phyloP scores from a whole-genome alignment of 2,888 invertebrate genomes.

The Tetranychus piercei region DNA sequence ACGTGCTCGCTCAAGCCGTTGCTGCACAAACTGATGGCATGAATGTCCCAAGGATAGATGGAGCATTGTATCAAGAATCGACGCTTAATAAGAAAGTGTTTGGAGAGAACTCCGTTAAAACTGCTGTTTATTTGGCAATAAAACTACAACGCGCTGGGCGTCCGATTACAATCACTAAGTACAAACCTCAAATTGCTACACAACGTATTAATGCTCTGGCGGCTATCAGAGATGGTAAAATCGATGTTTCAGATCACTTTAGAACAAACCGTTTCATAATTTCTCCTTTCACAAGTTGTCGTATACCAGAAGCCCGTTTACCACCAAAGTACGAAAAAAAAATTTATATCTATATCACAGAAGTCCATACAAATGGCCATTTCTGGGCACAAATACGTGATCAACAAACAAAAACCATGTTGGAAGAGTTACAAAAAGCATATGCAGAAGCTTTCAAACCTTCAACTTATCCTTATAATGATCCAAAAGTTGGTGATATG shows the following conservation, averaged over 20 bases:
- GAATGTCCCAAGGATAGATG: not conserved
- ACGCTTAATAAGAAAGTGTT: not conserved
- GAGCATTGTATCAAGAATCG: not conserved
- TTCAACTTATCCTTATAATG: not conserved
- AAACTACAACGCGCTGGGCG: conserved; percentile 40
- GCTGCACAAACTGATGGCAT: not conserved
- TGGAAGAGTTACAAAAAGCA: not conserved
- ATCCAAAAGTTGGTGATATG: conserved; percentile 6
- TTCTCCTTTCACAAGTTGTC: not conserved
- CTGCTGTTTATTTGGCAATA: conserved; percentile 52
- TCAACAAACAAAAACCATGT: not conserved
- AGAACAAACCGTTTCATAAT: not conserved
- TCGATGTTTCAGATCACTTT: not conserved
- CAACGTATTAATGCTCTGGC: not conserved
- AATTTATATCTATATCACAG: not conserved
- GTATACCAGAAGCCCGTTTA: not conserved
- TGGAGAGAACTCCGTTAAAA: conserved; percentile 14
- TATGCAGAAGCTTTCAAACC: not conserved
- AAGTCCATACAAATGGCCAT: not conserved
- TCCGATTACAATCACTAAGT: conserved; percentile 31
- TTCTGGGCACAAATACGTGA: conserved; percentile 7
- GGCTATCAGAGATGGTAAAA: conserved; percentile 2
- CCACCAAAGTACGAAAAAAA: not conserved
- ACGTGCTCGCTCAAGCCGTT: not conserved
- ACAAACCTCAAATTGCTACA: not conserved